Conservation (phyloP, 2,888 invertebrate genomes). For the Nemotelus pantherinus region DNA sequence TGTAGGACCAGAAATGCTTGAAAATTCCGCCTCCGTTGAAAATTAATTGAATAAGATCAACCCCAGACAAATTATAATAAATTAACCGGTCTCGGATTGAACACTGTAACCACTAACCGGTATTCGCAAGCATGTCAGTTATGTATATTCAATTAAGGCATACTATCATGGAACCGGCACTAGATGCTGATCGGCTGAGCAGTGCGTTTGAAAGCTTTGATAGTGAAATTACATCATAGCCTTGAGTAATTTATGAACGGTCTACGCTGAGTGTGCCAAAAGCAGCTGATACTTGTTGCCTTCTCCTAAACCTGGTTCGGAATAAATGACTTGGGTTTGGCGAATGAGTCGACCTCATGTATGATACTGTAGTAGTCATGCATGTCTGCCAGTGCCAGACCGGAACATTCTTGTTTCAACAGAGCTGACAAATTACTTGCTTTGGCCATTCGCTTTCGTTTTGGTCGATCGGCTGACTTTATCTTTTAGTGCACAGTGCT, state of each 20-base stretch:
- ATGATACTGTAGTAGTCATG: conserved; percentile 4
- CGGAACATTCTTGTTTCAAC: conserved; percentile 32
- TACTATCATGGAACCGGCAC: too few relatives aligned
- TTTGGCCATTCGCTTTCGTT: not conserved
- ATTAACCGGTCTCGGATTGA: too few relatives aligned
- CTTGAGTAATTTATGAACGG: conserved; percentile 29
- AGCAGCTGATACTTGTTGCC: conserved; percentile 1
- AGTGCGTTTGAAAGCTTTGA: conserved; percentile 24
- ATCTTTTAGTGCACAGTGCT: not conserved
- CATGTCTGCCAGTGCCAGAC: not conserved
- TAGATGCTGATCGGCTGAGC: too few relatives aligned
- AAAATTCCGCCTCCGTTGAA: too few relatives aligned
- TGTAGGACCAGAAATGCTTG: too few relatives aligned
- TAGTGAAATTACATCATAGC: conserved; percentile 40
- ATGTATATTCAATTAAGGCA: too few relatives aligned
- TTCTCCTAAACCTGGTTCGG: not conserved
- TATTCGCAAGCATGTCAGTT: too few relatives aligned
- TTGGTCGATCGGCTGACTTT: not conserved
- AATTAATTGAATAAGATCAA: too few relatives aligned
- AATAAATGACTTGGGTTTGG: not conserved
- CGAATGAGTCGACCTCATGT: not conserved
- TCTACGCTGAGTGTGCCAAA: not conserved
- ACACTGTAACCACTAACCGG: too few relatives aligned
- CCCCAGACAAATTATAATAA: too few relatives aligned
- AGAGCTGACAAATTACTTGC: not conserved